These are phyloP conservation scores for Chiridota heheva DNA, from an alignment of 35 echinoderm and acorn worm genomes.

Conservation along the genomic window DNA sequence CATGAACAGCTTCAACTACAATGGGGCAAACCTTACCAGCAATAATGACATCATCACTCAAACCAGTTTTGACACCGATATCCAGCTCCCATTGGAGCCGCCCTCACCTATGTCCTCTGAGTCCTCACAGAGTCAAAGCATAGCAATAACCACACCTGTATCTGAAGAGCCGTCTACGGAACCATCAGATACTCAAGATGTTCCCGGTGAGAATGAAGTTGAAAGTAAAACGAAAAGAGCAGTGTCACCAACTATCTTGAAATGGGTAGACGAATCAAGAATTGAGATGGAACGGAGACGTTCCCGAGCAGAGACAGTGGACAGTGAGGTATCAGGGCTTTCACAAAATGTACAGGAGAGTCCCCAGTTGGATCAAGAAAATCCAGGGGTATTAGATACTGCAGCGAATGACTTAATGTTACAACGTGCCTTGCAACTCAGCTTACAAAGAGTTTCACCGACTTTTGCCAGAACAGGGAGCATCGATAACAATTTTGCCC, in stretches of 20 bases:
- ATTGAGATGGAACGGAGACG: slow-evolving; percentile 20
- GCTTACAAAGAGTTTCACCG: slow-evolving; percentile 23
- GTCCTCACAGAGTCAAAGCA: background rate
- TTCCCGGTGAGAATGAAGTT: background rate
- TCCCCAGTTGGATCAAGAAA: background rate
- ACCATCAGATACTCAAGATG: background rate
- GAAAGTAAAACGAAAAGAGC: background rate
- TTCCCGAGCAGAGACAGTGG: no score
- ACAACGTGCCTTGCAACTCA: slow-evolving; percentile 18
- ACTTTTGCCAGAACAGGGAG: slow-evolving; percentile 60
- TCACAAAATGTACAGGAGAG: background rate
- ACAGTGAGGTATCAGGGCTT: no score
- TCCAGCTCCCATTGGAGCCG: background rate
- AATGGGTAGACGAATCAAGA: slow-evolving; percentile 34
- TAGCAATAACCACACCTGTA: background rate
- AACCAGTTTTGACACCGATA: slow-evolving; percentile 20
- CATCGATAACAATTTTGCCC: slow-evolving; percentile 53
- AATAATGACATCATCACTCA: slow-evolving; percentile 22
- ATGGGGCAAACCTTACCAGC: background rate
- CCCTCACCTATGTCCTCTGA: background rate
- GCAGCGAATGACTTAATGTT: slow-evolving; percentile 1
- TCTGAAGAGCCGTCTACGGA: background rate
- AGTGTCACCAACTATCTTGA: slow-evolving; percentile 29
- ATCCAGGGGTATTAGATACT: no score
- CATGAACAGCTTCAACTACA: slow-evolving; percentile 65